Conservation (phyloP, 35 echinoderm and acorn worm genomes). For the Amphiura filiformis region DNA sequence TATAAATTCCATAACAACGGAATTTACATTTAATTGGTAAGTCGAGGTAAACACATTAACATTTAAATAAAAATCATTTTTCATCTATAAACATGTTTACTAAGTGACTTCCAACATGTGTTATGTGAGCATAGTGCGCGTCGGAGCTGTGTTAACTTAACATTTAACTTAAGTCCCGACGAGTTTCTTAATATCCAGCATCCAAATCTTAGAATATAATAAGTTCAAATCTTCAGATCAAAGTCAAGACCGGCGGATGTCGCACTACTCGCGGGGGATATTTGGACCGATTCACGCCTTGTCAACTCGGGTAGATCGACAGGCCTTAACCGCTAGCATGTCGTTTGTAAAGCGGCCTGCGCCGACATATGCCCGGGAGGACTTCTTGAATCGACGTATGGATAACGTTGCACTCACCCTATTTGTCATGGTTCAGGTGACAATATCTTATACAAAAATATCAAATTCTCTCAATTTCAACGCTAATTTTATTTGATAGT, state of each 20-base stretch:
- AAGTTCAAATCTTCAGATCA: conserved; percentile 1
- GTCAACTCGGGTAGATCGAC: conserved; percentile 3
- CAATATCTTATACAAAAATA: not conserved
- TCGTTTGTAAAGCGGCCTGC: not conserved
- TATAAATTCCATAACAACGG: too few species aligned
- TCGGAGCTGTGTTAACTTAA: too few species aligned
- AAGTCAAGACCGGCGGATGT: not conserved
- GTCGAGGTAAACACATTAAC: too few species aligned
- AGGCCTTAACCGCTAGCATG: not conserved
- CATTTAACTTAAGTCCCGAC: too few species aligned
- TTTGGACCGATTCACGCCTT: conserved; percentile 9
- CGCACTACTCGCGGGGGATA: not conserved
- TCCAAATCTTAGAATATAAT: not conserved
- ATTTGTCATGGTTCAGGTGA: not conserved
- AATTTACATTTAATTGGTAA: too few species aligned
- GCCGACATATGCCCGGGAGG: conserved; percentile 7
- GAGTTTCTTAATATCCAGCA: too few species aligned
- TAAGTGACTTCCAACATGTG: too few species aligned
- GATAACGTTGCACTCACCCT: not conserved
- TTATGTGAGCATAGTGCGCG: too few species aligned
- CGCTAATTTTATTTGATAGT: conserved; percentile 15
- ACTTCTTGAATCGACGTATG: not conserved
- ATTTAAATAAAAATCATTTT: too few species aligned
- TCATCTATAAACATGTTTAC: too few species aligned
- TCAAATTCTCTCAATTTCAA: conserved; percentile 5